Evolutionary conservation across 2,113 vertebrate species (phyloP).

Genomic region (Pygoscelis antarcticus): DNA sequence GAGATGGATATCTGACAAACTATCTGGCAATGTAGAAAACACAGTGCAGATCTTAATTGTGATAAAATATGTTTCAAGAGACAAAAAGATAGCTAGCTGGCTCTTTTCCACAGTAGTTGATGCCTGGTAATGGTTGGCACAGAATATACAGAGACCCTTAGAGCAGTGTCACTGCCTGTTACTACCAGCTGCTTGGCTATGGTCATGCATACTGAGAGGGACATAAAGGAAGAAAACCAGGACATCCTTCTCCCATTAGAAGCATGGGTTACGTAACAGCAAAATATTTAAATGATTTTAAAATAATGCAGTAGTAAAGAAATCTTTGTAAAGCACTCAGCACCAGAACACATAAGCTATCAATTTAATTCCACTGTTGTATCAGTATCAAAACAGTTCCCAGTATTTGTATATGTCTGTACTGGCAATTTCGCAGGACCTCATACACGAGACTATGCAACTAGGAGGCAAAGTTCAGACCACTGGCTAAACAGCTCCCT

Average conservation of each 20-base stretch:
- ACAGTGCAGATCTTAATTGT: background rate
- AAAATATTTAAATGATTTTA: background rate
- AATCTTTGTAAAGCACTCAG: background rate
- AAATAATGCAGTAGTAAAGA: background rate
- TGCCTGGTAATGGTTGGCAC: constrained; percentile 47
- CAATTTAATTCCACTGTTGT: background rate
- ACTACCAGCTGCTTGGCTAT: constrained; percentile 57
- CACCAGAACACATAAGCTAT: background rate
- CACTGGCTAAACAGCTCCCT: background rate
- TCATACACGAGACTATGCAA: background rate
- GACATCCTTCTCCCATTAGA: background rate
- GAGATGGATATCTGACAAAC: background rate
- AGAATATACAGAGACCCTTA: constrained; percentile 36
- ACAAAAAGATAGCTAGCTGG: constrained; percentile 15
- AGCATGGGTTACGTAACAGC: background rate
- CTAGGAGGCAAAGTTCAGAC: background rate
- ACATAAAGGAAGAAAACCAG: constrained; percentile 24
- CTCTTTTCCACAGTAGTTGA: background rate
- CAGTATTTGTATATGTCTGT: background rate
- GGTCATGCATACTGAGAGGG: constrained; percentile 35
- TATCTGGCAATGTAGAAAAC: background rate
- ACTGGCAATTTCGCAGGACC: background rate
- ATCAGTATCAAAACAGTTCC: background rate
- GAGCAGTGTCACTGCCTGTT: constrained; percentile 60
- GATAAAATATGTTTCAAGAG: background rate